Conservation (phyloP, 2,113 vertebrate species). For the Ploceus nigricollis region DNA sequence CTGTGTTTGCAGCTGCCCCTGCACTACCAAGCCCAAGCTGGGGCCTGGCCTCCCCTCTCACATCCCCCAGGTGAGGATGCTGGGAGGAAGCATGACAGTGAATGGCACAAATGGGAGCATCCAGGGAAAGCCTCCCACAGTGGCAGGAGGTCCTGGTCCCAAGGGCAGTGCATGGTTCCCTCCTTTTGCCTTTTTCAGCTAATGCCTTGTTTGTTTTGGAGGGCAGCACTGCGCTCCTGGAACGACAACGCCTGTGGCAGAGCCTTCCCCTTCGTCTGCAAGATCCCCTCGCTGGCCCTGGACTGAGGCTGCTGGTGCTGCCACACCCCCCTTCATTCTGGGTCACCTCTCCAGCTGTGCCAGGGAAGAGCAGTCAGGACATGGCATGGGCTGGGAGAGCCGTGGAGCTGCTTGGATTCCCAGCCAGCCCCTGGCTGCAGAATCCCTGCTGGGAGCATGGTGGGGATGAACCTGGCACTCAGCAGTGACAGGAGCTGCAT, state of each 20-base stretch:
- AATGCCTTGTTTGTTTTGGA: neutral
- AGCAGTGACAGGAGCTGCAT: neutral
- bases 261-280: conserved; percentile 83
- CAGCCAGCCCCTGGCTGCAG: neutral
- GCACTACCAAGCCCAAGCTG: rapidly evolving
- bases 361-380: neutral
- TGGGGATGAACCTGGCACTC: neutral
- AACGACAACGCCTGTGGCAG: conserved; percentile 78
- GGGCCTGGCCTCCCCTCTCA: neutral
- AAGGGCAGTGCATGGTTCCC: rapidly evolving
- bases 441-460: neutral
- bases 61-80: neutral
- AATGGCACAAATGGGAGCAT: neutral
- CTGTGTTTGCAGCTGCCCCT: neutral
- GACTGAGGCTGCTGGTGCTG: conserved; percentile 9
- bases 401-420: rapidly evolving
- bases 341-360: neutral
- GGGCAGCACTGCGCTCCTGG: conserved; percentile 80
- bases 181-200: neutral
- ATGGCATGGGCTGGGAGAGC: rapidly evolving
- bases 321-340: neutral
- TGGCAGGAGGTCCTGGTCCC: neutral
- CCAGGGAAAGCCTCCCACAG: neutral
- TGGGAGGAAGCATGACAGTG: neutral
- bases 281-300: conserved; percentile 74